Base-by-base conservation (phyloP, 2,797 vertebrate species). In the Poecilia picta region DNA sequence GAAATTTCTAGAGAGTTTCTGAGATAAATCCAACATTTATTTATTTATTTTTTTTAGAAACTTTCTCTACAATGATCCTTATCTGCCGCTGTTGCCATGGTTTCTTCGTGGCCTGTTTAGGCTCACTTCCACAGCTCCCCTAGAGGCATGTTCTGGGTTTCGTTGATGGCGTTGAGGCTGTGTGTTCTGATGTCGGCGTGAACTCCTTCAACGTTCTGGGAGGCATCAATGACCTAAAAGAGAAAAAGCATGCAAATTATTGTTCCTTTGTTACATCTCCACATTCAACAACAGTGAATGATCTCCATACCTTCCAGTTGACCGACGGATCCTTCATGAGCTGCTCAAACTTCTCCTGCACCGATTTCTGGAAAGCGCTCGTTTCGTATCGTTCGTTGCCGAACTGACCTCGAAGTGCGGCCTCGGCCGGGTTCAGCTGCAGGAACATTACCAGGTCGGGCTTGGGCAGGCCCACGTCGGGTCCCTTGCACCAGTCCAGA, bases 401-500 rank as follows among this genome's bases (percentile, higher is more conserved):
- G 66, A 96, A 99, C 78, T 96, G 91, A 0, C 96, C 97, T 73
- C 98, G 95, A 5, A 88, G 81, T 0, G 95, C 95, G 0, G 98
- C 98, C 5, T 92, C 94, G 0, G 83, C 86, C 0, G 95, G 88
- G 75, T 81, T 95, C 49, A 99, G 79, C 79, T 97, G 94, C 12
- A 99, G 96, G 76, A 98, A 99, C 80, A 99, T 89, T 15, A 99
- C 96, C 12, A 99, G 91, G 91, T 99, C 98, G 0, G 98, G 98
- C 85, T 97, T 98, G 16, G 98, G 98, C 78, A 99, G 96, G 0
- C 98, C 98, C 76, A 96, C 88, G 0, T 99, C 98, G 0, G 98
- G 96, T 11, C 95, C 94, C 83, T 89, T 98, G 84, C 98, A 99
- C 98, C 98, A 99, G 11, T 98, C 94, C 81, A 99, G 81, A 74